Evolutionary conservation across 2,888 invertebrate genomes (phyloP).

Genomic region (Morinoia aosen): DNA sequence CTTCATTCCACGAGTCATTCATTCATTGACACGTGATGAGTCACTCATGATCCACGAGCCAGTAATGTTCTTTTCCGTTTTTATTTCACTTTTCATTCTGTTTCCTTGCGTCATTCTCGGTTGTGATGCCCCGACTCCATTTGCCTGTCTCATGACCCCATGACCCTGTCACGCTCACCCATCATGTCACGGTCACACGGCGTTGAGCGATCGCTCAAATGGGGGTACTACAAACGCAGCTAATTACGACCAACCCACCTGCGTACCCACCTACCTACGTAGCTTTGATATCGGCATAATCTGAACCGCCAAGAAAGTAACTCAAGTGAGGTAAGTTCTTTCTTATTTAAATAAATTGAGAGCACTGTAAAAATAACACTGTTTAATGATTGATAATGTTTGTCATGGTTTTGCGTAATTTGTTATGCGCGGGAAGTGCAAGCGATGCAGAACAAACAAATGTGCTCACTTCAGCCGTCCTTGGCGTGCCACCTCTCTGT

Average conservation of each 20-base stretch:
- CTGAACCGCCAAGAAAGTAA: background rate
- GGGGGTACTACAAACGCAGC: background rate
- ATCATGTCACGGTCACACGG: too few species aligned
- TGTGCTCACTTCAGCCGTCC: background rate
- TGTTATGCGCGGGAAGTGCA: background rate
- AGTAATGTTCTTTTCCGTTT: background rate
- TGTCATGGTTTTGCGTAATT: background rate
- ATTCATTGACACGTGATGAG: too few species aligned
- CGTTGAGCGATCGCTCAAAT: background rate
- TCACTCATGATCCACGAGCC: too few species aligned
- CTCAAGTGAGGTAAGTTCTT: constrained; percentile 28
- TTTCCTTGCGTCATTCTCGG: background rate
- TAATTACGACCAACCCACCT: background rate
- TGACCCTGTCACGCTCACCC: too few species aligned
- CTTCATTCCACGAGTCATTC: too few species aligned
- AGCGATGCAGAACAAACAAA: constrained; percentile 15
- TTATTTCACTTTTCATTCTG: background rate
- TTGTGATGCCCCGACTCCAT: too few species aligned
- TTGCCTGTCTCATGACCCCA: too few species aligned
- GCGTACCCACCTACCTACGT: background rate
- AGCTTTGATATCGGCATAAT: background rate
- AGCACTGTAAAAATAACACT: background rate
- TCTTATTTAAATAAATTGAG: background rate
- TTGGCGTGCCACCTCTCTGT: too few species aligned
- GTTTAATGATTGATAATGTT: background rate